Evolutionary conservation across 1,140 invertebrate species (phyloP).

Genomic region (Neodiprion lecontei): DNA sequence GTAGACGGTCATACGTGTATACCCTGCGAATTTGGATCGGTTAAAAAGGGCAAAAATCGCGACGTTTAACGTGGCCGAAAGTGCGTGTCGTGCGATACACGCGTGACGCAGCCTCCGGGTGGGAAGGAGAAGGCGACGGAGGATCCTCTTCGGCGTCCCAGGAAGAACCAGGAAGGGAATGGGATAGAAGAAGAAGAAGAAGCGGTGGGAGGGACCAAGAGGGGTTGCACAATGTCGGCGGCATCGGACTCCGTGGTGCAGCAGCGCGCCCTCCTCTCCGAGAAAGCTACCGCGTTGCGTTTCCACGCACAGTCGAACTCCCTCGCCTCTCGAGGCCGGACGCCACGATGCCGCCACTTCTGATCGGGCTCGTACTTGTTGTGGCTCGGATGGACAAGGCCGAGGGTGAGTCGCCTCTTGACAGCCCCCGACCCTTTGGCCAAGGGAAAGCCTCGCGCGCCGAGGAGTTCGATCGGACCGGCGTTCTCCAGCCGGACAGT

Average conservation of each 20-base stretch:
- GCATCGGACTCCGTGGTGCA: neutral
- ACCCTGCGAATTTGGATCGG: no score
- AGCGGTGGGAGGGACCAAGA: neutral
- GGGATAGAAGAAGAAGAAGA: neutral
- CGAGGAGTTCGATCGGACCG: conserved; percentile 55
- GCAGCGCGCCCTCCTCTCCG: neutral
- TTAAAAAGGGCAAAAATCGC: no score
- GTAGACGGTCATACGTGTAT: no score
- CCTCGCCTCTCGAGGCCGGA: conserved; percentile 49
- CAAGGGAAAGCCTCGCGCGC: conserved; percentile 46
- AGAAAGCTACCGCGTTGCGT: conserved; percentile 17
- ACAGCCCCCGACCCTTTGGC: conserved; percentile 47
- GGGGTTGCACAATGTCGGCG: neutral
- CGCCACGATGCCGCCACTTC: conserved; percentile 27
- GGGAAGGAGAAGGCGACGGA: neutral
- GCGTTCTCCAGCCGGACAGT: conserved; percentile 56
- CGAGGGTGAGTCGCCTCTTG: conserved; percentile 22
- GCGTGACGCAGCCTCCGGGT: neutral
- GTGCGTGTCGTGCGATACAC: no score
- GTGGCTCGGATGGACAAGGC: conserved; percentile 24
- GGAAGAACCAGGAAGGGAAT: conserved; percentile 25
- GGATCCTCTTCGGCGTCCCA: conserved; percentile 15
- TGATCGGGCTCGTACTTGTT: conserved; percentile 29
- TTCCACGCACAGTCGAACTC: conserved; percentile 51
- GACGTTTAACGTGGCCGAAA: no score